These are phyloP conservation scores for Saccopteryx leptura DNA, from an alignment of 2,113 vertebrate species.

Conservation along the genomic window DNA sequence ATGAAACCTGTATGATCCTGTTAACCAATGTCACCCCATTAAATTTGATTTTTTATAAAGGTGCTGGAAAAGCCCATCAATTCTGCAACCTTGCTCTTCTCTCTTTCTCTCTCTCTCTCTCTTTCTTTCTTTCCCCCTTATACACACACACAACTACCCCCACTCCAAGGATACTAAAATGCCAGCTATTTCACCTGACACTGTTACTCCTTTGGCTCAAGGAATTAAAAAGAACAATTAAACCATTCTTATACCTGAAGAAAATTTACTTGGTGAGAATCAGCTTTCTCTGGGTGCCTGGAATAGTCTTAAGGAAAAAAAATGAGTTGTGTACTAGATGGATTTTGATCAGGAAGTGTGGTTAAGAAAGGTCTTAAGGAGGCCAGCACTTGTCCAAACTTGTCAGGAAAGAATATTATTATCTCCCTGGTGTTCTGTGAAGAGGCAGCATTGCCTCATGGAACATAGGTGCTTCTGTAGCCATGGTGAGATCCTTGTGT, in stretches of 20 bases:
- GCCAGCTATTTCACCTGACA: neutral
- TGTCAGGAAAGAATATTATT: too few relatives aligned
- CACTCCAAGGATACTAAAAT: neutral
- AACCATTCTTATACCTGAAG: neutral
- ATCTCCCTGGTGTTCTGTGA: too few relatives aligned
- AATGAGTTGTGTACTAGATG: neutral
- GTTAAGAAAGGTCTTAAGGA: neutral
- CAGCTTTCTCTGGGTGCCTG: neutral
- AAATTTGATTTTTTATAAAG: too few relatives aligned
- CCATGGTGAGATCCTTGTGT: neutral
- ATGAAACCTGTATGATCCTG: too few relatives aligned
- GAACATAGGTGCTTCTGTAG: neutral
- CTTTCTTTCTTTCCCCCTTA: neutral
- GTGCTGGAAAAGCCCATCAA: neutral
- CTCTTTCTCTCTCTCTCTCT: neutral
- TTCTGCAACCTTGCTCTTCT: neutral
- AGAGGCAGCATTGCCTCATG: neutral
- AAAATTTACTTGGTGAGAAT: constrained; percentile 9
- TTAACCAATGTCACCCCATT: too few relatives aligned
- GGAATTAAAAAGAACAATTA: neutral
- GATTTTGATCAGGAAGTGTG: neutral
- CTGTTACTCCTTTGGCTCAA: neutral
- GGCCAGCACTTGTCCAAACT: too few relatives aligned
- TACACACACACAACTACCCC: neutral
- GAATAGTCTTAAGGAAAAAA: neutral